phyloP scores from a whole-genome alignment of 1,140 invertebrate species.

The Achatina immaculata region DNA sequence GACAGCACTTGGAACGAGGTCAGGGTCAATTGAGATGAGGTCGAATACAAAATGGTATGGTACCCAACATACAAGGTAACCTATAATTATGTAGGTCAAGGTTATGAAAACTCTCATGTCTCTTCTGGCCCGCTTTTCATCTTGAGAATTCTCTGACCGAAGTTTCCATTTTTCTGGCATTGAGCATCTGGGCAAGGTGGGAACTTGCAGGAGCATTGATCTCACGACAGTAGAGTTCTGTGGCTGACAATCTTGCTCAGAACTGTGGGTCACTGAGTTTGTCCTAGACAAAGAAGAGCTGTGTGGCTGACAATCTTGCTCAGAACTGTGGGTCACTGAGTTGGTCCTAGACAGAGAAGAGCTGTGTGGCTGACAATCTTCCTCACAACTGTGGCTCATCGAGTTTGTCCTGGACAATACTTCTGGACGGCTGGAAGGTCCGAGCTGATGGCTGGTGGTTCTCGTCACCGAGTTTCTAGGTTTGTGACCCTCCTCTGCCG shows the following conservation, averaged over 20 bases:
- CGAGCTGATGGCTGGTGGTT: too few species aligned
- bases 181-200: neutral
- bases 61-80: constrained; percentile 62
- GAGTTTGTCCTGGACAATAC: neutral
- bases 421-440: too few species aligned
- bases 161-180: neutral
- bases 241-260: neutral
- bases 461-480: too few species aligned
- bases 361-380: neutral
- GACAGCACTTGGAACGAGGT: constrained; percentile 50
- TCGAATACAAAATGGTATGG: constrained; percentile 66
- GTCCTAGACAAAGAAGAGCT: neutral
- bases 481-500: too few species aligned
- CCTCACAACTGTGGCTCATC: neutral
- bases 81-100: constrained; percentile 59
- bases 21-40: constrained; percentile 52
- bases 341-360: neutral
- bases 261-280: neutral
- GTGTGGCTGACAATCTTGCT: neutral
- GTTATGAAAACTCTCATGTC: constrained; percentile 59
- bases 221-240: neutral
- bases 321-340: neutral
- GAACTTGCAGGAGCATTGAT: neutral
- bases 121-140: neutral
- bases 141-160: neutral